A percentile compares a stretch with the other conserved stretches of the same genome.
phyloP scores from a whole-genome alignment of 2,113 vertebrate genomes.

The Danionella cerebrum region DNA sequence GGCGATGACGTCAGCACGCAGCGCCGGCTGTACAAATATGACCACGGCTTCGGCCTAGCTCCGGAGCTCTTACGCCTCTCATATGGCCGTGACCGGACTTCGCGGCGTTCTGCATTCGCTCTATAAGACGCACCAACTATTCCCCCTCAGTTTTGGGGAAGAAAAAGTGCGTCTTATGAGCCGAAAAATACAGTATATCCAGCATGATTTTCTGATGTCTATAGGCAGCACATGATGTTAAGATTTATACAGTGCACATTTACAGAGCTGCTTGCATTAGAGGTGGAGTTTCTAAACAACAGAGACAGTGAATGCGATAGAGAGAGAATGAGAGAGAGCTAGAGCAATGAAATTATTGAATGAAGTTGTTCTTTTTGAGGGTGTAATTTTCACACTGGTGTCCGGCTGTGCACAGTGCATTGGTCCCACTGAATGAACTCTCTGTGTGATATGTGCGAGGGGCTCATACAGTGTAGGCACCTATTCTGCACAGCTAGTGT shows the following conservation, averaged over 20 bases:
- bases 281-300: not conserved
- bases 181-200: too few relatives aligned
- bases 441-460: constrained; percentile 29
- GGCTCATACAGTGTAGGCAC: constrained; percentile 20
- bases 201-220: too few relatives aligned
- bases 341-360: constrained; percentile 38
- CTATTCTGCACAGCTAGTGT: constrained; percentile 31
- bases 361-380: constrained; percentile 35
- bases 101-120: too few relatives aligned
- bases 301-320: not conserved
- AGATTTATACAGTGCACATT: not conserved
- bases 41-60: too few relatives aligned
- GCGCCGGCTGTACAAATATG: too few relatives aligned
- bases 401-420: constrained; percentile 23
- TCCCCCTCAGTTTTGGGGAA: too few relatives aligned
- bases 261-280: not conserved
- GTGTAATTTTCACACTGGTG: constrained; percentile 27
- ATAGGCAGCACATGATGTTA: not conserved
- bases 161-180: too few relatives aligned
- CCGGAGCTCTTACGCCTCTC: too few relatives aligned
- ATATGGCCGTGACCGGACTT: too few relatives aligned
- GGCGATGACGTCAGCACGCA: too few relatives aligned
- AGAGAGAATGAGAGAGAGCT: constrained; percentile 7
- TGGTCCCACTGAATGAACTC: constrained; percentile 12
- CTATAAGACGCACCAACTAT: too few relatives aligned